phyloP scores from a whole-genome alignment of 2,113 vertebrate genomes.

The Paramormyrops kingsleyae region DNA sequence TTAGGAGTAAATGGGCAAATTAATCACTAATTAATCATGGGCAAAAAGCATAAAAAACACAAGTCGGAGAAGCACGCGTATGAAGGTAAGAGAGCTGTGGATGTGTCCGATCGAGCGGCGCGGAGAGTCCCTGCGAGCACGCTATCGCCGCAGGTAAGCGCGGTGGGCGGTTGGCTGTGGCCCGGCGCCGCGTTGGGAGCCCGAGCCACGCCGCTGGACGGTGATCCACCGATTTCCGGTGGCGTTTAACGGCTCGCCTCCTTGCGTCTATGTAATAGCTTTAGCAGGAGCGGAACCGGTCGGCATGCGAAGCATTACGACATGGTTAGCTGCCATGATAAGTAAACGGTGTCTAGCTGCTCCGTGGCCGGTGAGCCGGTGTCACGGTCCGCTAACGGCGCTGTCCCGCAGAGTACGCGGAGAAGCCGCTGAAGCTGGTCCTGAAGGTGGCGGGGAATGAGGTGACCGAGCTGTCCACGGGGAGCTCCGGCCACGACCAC shows the following conservation, averaged over 20 bases:
- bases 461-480: slow-evolving; percentile 80
- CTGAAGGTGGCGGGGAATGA: slow-evolving; percentile 92
- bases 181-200: neutral
- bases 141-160: neutral
- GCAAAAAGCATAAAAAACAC: slow-evolving; percentile 93
- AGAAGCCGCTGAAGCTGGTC: slow-evolving; percentile 88
- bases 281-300: neutral
- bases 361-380: neutral
- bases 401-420: slow-evolving; percentile 53
- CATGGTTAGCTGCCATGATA: neutral
- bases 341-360: neutral
- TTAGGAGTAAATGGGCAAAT: slow-evolving; percentile 23
- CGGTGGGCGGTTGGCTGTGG: neutral
- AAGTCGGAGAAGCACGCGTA: slow-evolving; percentile 82
- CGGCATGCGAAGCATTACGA: neutral
- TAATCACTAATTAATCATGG: slow-evolving; percentile 72
- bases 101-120: neutral
- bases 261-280: neutral
- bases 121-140: neutral
- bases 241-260: neutral
- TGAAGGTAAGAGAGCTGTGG: slow-evolving; percentile 63
- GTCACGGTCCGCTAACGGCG: neutral
- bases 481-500: slow-evolving; percentile 72
- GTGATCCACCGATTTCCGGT: neutral
- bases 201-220: neutral